Evolutionary conservation across 2,797 vertebrate species (phyloP), one percentile per base, ranked within the genome.

Genomic region (Muscicapa striata): DNA sequence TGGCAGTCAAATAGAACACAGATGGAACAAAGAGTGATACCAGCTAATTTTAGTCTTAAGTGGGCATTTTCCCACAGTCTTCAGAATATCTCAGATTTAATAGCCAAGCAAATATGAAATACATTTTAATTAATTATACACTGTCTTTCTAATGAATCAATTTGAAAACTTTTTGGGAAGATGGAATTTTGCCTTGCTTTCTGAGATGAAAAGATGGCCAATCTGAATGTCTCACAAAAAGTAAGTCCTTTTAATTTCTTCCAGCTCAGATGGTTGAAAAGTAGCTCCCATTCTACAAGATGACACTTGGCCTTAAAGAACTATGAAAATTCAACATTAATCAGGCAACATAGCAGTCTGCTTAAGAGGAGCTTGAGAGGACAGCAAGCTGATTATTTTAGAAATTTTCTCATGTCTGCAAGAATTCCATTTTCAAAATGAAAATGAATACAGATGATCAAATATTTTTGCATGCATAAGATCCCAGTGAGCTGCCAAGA

Each of bases 21-120:
- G 92, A 95, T 84, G 93, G 93, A 94, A 84, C 54, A 96, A 94
- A 94, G 59, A 86, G 48, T 72, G 93, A 83, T 36, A 51, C 4
- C 85, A 75, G 84, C 66, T 85, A 82, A 83, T 93, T 90, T 90
- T 88, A 94, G 61, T 66, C 66, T 63, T 90, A 87, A 51, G 52
- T 82, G 55, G 72, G 80, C 76, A 59, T 51, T 96, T 95, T 68
- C 64, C 68, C 76, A 59, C 38, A 93, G 32, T 48, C 29, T 90
- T 93, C 92, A 96, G 72, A 95, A 73, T 87, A 91, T 54, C 8
- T 27, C 66, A 26, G 46, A 83, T 76, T 96, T 93, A 97, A 95
- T 64, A 95, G 58, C 34, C 59, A 84, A 95, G 89, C 15, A 95
- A 96, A 75, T 76, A 89, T 36, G 59, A 52, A 94, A 63, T 46